phyloP scores from a whole-genome alignment of 2,797 vertebrate species.

The Fistularia tabacaria region DNA sequence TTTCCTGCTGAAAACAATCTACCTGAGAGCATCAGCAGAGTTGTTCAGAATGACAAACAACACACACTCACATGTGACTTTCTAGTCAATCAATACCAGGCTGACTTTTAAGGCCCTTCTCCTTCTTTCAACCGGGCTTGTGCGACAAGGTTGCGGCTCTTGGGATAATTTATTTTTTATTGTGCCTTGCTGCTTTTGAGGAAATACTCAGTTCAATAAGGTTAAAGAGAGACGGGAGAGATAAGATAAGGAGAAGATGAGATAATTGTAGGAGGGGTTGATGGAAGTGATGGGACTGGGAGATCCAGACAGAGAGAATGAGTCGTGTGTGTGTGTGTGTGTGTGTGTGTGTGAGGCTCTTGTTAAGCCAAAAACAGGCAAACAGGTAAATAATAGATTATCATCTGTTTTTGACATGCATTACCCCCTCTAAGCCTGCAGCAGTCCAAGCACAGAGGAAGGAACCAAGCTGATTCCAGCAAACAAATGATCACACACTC shows the following conservation, averaged over 20 bases:
- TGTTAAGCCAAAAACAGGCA: not conserved
- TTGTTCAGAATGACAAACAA: constrained; percentile 60
- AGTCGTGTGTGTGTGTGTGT: not conserved
- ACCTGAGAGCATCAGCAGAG: constrained; percentile 24
- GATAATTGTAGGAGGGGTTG: not conserved
- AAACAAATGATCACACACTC: too few species aligned
- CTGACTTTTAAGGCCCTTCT: constrained; percentile 28
- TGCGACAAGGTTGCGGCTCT: constrained; percentile 28
- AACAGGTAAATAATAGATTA: constrained; percentile 4
- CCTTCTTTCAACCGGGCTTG: constrained; percentile 16
- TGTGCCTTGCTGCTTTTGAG: constrained; percentile 5
- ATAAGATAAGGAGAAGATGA: constrained; percentile 22
- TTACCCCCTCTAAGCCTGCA: too few species aligned
- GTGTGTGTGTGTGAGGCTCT: constrained; percentile 11
- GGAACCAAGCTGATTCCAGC: too few species aligned
- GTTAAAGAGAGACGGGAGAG: constrained; percentile 10
- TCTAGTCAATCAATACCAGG: constrained; percentile 35
- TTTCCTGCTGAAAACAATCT: too few species aligned
- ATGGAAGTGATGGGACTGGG: constrained; percentile 2
- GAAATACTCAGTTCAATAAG: constrained; percentile 7
- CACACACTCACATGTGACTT: constrained; percentile 38
- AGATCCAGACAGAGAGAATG: constrained; percentile 12
- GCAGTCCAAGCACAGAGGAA: too few species aligned
- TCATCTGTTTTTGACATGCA: too few species aligned
- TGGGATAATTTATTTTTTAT: constrained; percentile 18